Evolutionary conservation across 2,888 invertebrate species (phyloP), one percentile per base, ranked within the genome.

Genomic region (Agrypnus murinus): DNA sequence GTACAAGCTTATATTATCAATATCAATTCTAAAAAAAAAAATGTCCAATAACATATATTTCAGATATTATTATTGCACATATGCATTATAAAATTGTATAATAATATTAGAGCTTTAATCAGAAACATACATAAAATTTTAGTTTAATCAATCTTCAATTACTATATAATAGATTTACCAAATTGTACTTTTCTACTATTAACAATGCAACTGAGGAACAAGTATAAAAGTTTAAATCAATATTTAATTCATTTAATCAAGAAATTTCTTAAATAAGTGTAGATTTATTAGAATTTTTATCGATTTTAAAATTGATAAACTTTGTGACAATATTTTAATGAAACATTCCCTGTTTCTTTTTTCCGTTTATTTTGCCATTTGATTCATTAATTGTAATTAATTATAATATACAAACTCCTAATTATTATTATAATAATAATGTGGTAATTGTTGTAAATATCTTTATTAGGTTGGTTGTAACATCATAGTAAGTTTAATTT

Each of bases 391-490:
- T 8, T 36, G 10, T 36, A 36, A 36, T 36, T 36, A 36, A 25
- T n/a, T 36, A 14, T 55, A 31, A 17, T 36, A 25, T 53, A 32
- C 32, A 57, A 40, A 40, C 25, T 8, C 9, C 43, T 25, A 53
- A 32, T 48, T 45, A 31, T 15, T 50, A 7, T 10, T 14, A n/a
- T n/a, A n/a, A 25, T 25, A 25, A 25, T 3, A 25, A 19, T 31
- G 31, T 63, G 50, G 63, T 65, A 53, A 59, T 48, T 59, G 48
- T 50, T 67, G 67, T 67, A 67, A 67, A 67, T 67, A 67, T 32
- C 50, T 60, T 60, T n/a, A n/a, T n/a, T 40, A 55, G 36, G 31
- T 67, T 55, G 25, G 60, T 67, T 67, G 60, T 67, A 65, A 65
- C 14, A 25, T 25, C 58, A 34, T 65, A 67, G 40, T 62, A 59